Base-by-base conservation (phyloP, 37 sponge, comb jelly and placozoan genomes). In the Beroe forskalii region DNA sequence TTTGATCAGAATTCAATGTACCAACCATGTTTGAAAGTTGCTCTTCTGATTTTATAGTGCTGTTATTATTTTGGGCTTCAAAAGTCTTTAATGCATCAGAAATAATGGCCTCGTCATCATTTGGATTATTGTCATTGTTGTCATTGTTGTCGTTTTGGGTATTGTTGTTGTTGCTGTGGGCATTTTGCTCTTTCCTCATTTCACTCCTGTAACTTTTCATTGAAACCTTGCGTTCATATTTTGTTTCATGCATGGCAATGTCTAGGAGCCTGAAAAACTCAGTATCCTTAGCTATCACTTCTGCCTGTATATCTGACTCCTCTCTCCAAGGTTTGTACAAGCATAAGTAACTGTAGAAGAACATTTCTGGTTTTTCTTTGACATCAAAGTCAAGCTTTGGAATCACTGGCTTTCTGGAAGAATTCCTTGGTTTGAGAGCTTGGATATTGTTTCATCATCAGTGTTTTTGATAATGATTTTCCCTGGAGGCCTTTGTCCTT, bases 321-420 rank as follows among this genome's bases (percentile, higher is more conserved):
- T 8, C 6, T 22, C 76, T 72, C 76, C 76, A 72, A 2, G 76
- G 76, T 37, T 72, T 72, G 27, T 23, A 72, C 37, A 72, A 33
- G 23, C 76, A 72, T 32, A 72, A 37, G 6, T 32, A 27, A 72
- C 40, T 38, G 40, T 72, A 72, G 40, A 38, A 72, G 22, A 72
- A 72, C 20, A 72, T 4, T 72, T 72, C 76, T 38, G 76, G 76
- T 14, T 36, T 32, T 36, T 4, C 27, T 37, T 72, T 37, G 6
- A 72, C 37, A 22, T 72, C 27, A 27, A 27, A 72, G 8, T 72
- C 40, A 36, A 27, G 9, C 37, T 33, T 8, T 17, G 9, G 27
- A 12, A 72, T 37, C 22, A 72, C 76, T 27, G 76, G 76, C 14
- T n/a, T 27, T 6, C 25, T 22, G 4, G 66, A n/a, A 23, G 28